Conservation (phyloP, 2,888 invertebrate species). For the Venusia cambrica region DNA sequence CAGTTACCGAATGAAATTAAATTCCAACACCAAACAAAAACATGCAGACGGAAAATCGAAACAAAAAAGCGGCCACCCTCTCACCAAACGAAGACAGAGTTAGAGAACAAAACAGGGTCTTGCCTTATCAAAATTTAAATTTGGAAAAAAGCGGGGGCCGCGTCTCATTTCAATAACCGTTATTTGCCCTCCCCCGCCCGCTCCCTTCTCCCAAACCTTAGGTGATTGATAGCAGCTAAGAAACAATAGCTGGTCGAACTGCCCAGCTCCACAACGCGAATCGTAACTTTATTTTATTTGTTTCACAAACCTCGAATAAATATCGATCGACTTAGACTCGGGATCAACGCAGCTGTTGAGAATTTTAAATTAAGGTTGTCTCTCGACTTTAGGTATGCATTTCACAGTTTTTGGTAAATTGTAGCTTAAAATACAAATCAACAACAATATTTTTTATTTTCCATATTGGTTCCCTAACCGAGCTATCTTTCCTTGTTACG, state of each 20-base stretch:
- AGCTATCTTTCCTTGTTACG: no score
- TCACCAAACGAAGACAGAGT: conserved; percentile 63
- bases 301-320: conserved; percentile 67
- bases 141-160: conserved; percentile 76
- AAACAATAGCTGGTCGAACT: conserved; percentile 73
- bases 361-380: no score
- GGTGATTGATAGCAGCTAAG: conserved; percentile 75
- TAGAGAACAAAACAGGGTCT: conserved; percentile 74
- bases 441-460: no score
- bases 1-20: conserved; percentile 43
- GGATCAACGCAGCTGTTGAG: conserved; percentile 56
- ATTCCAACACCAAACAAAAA: conserved; percentile 53
- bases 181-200: conserved; percentile 56
- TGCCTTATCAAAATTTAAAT: conserved; percentile 82
- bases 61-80: conserved; percentile 66
- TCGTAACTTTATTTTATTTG: conserved; percentile 80
- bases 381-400: no score
- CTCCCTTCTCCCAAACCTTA: conserved; percentile 53
- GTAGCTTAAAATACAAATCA: no score
- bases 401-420: no score
- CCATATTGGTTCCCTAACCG: no score
- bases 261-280: conserved; percentile 68
- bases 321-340: conserved; percentile 67
- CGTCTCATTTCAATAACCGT: conserved; percentile 81
- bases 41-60: conserved; percentile 55